A percentile compares a stretch with the other conserved stretches of the same genome.
Conservation (phyloP, 1,140 invertebrate genomes). For the Conus ventricosus region DNA sequence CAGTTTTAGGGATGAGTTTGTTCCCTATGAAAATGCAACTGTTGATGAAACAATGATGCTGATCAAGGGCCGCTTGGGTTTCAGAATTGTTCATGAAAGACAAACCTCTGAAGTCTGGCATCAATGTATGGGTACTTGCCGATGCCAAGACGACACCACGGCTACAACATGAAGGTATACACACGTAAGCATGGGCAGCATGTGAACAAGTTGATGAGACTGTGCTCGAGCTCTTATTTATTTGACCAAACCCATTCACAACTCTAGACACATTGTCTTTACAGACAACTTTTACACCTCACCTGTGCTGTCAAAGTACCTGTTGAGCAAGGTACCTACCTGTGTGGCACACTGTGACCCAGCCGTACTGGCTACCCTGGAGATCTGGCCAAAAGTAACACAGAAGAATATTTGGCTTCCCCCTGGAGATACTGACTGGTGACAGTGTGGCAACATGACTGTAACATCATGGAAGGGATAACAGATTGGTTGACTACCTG, state of each 20-base stretch:
- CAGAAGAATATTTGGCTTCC: not conserved
- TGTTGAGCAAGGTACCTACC: conserved; percentile 64
- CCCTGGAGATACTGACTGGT: not conserved
- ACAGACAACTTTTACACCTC: conserved; percentile 75
- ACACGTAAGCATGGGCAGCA: conserved; percentile 30
- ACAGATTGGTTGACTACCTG: conserved; percentile 36
- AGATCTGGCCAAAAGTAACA: conserved; percentile 22
- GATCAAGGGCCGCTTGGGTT: conserved; percentile 35
- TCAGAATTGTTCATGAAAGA: conserved; percentile 49
- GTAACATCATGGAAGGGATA: conserved; percentile 48
- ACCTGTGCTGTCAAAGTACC: conserved; percentile 60
- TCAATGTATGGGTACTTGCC: conserved; percentile 45
- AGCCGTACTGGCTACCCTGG: conserved; percentile 36
- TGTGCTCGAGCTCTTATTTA: conserved; percentile 66
- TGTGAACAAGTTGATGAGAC: conserved; percentile 46
- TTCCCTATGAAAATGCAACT: not conserved
- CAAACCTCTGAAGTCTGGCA: conserved; percentile 50
- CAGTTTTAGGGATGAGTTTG: not conserved
- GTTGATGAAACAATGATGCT: conserved; percentile 29
- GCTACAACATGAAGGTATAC: conserved; percentile 43
- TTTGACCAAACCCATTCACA: conserved; percentile 63
- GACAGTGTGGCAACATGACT: not conserved
- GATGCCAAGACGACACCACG: conserved; percentile 40
- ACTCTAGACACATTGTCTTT: conserved; percentile 69
- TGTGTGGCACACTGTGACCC: conserved; percentile 41